Evolutionary conservation across 1,140 invertebrate genomes (phyloP).

Genomic region (Drosophila paulistorum): DNA sequence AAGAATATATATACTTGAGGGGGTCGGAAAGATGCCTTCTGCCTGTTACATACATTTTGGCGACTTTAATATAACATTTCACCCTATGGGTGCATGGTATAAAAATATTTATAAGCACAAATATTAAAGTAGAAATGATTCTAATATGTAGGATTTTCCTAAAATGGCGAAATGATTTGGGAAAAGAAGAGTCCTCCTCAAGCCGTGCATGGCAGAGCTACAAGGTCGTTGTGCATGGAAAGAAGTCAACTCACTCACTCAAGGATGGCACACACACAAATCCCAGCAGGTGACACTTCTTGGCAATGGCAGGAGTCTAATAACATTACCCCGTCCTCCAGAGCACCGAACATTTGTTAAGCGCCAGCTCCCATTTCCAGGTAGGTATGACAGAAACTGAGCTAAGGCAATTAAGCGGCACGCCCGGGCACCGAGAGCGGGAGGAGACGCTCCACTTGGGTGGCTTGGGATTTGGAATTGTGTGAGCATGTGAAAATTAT

Average conservation of each 20-base stretch:
- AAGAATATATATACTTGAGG: too few species aligned
- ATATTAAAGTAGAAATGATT: too few species aligned
- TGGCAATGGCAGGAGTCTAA: slow-evolving; percentile 38
- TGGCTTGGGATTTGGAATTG: slow-evolving; percentile 28
- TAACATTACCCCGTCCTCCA: slow-evolving; percentile 41
- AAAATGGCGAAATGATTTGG: neutral
- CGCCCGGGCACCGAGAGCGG: slow-evolving; percentile 32
- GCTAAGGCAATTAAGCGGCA: slow-evolving; percentile 61
- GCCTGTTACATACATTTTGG: too few species aligned
- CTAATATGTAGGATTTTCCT: neutral
- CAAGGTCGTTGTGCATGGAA: slow-evolving; percentile 41
- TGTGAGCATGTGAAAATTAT: slow-evolving; percentile 72
- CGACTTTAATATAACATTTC: too few species aligned
- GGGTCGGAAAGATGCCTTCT: too few species aligned
- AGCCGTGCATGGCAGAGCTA: neutral
- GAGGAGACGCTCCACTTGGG: neutral
- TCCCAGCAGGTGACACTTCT: slow-evolving; percentile 57
- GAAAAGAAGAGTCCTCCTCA: neutral
- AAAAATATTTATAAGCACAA: neutral
- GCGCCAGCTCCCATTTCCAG: neutral
- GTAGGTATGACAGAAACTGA: slow-evolving; percentile 5
- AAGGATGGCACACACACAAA: slow-evolving; percentile 22
- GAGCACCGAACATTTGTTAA: too few species aligned
- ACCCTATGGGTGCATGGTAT: too few species aligned
- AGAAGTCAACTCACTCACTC: slow-evolving; percentile 18